Conservation (phyloP, 2,797 vertebrate species). For the Paratrypauchen microcephalus region DNA sequence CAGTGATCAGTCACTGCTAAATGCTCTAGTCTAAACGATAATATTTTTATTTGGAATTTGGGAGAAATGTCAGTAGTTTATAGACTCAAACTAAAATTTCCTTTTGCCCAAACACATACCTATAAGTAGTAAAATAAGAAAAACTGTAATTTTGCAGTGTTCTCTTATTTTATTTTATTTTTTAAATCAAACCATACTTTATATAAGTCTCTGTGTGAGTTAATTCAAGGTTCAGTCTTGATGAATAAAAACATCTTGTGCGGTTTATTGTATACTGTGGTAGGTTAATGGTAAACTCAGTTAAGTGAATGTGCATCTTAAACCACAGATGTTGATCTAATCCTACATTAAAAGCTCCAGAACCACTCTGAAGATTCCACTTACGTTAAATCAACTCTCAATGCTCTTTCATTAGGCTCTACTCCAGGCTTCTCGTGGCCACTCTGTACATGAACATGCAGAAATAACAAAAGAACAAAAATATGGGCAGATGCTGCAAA, state of each 20-base stretch:
- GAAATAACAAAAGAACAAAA: conserved; percentile 11
- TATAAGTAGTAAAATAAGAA: no score
- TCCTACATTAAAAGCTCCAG: conserved; percentile 58
- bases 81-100: no score
- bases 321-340: conserved; percentile 66
- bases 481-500: conserved; percentile 42
- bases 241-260: conserved; percentile 33
- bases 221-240: conserved; percentile 17
- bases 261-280: conserved; percentile 31
- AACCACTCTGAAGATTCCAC: conserved; percentile 37
- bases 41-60: no score
- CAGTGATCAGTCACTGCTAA: no score
- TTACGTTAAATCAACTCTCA: conserved; percentile 65
- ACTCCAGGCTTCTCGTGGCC: conserved; percentile 35
- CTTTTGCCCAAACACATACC: no score
- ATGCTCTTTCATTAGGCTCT: conserved; percentile 61
- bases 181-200: background rate
- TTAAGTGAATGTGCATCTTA: conserved; percentile 62
- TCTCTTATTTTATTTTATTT: no score
- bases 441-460: conserved; percentile 26
- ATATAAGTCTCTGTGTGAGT: background rate
- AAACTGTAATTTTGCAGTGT: no score
- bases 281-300: conserved; percentile 62
- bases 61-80: no score
- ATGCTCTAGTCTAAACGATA: no score